phyloP scores from a whole-genome alignment of 2,888 invertebrate genomes.

The Mystacides longicornis region DNA sequence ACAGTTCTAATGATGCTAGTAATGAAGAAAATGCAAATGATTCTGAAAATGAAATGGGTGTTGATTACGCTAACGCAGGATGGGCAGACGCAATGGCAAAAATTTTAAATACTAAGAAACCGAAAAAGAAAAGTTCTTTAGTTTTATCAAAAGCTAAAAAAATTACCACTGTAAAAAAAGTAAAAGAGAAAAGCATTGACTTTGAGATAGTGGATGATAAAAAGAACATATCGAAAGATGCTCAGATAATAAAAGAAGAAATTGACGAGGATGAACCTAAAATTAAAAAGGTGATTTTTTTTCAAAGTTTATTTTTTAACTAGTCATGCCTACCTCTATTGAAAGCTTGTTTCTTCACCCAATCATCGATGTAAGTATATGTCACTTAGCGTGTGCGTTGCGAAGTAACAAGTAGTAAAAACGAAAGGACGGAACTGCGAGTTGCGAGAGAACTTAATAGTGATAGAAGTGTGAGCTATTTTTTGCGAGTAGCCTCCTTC shows the following conservation, averaged over 20 bases:
- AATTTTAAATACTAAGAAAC: slow-evolving; percentile 66
- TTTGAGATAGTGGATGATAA: slow-evolving; percentile 63
- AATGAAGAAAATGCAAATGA: neutral
- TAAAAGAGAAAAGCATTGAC: slow-evolving; percentile 40
- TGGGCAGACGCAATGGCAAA: slow-evolving; percentile 82
- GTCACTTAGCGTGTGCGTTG: too few species aligned
- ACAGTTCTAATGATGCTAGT: neutral
- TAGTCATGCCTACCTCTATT: neutral
- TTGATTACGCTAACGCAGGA: slow-evolving; percentile 34
- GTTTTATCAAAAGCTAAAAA: slow-evolving; percentile 77
- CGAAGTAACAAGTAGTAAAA: too few species aligned
- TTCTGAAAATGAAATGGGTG: neutral
- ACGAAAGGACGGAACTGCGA: too few species aligned
- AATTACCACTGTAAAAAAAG: slow-evolving; percentile 47
- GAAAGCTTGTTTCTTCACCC: too few species aligned
- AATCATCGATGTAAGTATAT: too few species aligned
- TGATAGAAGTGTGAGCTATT: too few species aligned
- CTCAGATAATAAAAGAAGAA: slow-evolving; percentile 32
- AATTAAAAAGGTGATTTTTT: slow-evolving; percentile 31
- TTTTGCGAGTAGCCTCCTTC: too few species aligned
- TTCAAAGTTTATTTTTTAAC: neutral
- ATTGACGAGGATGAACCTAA: slow-evolving; percentile 32
- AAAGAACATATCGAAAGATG: slow-evolving; percentile 33
- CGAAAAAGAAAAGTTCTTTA: slow-evolving; percentile 65
- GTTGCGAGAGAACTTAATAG: too few species aligned